A percentile compares a stretch with the other conserved stretches of the same genome.
These are phyloP conservation scores for Phymanthus crucifer DNA, from an alignment of 92 coral and sea anemone species.

Conservation along the genomic window DNA sequence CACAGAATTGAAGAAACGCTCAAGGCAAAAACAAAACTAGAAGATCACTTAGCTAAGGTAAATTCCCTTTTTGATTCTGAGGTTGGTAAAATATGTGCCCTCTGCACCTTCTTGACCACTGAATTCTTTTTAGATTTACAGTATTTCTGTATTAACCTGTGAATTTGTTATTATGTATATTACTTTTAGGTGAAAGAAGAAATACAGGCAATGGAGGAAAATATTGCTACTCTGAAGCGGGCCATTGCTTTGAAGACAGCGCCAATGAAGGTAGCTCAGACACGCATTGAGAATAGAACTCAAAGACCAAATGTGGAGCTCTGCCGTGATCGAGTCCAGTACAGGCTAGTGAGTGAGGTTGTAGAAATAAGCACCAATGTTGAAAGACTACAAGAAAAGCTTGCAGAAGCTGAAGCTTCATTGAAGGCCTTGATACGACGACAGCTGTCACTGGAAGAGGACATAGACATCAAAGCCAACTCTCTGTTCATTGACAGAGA, in stretches of 20 bases:
- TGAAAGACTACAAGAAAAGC: conserved; percentile 75
- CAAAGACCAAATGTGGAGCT: conserved; percentile 53
- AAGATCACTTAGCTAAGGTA: conserved; percentile 87
- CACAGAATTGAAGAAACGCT: conserved; percentile 93
- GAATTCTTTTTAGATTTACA: too few species aligned
- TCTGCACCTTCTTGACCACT: too few species aligned
- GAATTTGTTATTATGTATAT: background rate
- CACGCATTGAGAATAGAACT: conserved; percentile 92
- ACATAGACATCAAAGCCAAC: conserved; percentile 90
- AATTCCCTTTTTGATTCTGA: background rate
- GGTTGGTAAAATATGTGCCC: too few species aligned
- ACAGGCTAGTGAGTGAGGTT: conserved; percentile 84
- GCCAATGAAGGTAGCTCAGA: conserved; percentile 96
- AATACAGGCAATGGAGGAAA: conserved; percentile 87
- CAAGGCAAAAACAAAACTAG: conserved; percentile 92
- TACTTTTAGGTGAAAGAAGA: conserved; percentile 80
- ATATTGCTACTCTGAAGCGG: conserved; percentile 79
- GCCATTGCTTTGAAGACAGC: conserved; percentile 92
- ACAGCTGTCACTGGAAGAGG: conserved; percentile 91
- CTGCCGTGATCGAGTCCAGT: conserved; percentile 92
- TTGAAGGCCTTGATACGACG: conserved; percentile 89
- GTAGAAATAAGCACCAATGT: conserved; percentile 83
- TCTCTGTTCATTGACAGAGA: conserved; percentile 84
- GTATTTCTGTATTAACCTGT: too few species aligned
- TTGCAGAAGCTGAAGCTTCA: conserved; percentile 78